Conservation (phyloP, 2,113 vertebrate genomes). For the Sigmodon hispidus region DNA sequence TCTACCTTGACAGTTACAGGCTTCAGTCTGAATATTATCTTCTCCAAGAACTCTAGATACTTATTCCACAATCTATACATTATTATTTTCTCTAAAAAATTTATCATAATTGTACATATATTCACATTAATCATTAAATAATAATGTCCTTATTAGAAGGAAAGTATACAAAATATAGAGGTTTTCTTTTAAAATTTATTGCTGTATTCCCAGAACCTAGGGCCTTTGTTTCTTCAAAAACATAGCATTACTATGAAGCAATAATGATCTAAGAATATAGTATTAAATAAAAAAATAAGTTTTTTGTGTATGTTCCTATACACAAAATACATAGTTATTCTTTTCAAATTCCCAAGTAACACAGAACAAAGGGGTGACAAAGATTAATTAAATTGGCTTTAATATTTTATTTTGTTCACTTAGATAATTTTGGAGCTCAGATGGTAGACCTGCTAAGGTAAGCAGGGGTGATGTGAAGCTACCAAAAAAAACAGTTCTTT, state of each 20-base stretch:
- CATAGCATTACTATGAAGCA: neutral
- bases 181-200: neutral
- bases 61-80: neutral
- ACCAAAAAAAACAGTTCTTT: neutral
- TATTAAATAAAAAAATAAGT: slow-evolving; percentile 21
- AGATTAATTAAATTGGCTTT: neutral
- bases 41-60: neutral
- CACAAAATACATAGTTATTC: too few species aligned
- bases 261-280: neutral
- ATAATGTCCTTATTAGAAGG: neutral
- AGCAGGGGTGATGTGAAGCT: neutral
- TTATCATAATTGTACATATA: neutral
- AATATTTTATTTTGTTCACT: slow-evolving; percentile 9
- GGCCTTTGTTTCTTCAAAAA: neutral
- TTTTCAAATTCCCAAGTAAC: neutral
- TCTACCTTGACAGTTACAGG: neutral
- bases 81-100: neutral
- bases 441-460: neutral
- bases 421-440: neutral
- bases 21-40: neutral
- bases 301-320: neutral
- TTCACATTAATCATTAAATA: neutral
- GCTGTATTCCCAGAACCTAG: neutral
- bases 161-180: too few species aligned
- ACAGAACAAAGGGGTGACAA: neutral